Evolutionary conservation across 2,888 invertebrate genomes (phyloP).

Genomic region (Leucania comma): DNA sequence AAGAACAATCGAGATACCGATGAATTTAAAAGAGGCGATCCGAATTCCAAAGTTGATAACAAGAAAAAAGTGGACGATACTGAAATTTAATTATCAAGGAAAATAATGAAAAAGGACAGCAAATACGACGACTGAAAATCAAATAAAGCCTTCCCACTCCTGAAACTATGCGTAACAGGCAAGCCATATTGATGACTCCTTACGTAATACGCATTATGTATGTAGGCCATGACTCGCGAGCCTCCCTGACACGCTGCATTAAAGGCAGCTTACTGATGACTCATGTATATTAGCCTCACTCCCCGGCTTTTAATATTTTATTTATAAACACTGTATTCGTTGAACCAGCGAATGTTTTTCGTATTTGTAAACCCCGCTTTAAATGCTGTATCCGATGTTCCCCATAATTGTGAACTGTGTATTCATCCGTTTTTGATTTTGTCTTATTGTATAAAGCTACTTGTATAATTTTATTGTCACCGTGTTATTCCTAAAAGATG

Average conservation of each 20-base stretch:
- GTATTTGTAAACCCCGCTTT: conserved; percentile 33
- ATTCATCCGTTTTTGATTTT: background rate
- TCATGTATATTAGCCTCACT: conserved; percentile 60
- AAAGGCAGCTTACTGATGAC: conserved; percentile 67
- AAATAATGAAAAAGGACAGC: background rate
- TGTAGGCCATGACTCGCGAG: conserved; percentile 66
- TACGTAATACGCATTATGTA: conserved; percentile 63
- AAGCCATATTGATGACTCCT: conserved; percentile 39
- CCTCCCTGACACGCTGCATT: conserved; percentile 71
- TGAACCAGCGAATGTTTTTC: conserved; percentile 28
- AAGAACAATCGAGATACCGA: conserved; percentile 13
- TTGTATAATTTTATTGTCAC: conserved; percentile 1
- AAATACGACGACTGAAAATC: background rate
- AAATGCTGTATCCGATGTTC: conserved; percentile 19
- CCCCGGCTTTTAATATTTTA: conserved; percentile 52
- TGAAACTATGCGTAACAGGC: conserved; percentile 24
- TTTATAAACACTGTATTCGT: conserved; percentile 43
- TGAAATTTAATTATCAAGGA: background rate
- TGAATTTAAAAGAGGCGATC: conserved; percentile 20
- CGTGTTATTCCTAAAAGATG: conserved; percentile 28
- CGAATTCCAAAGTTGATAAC: conserved; percentile 1
- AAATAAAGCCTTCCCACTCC: conserved; percentile 37
- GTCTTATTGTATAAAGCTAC: conserved; percentile 13
- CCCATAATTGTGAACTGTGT: conserved; percentile 19
- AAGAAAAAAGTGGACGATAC: conserved; percentile 1